These are phyloP conservation scores for Syritta pipiens DNA, from an alignment of 2,888 invertebrate genomes.

Conservation along the genomic window DNA sequence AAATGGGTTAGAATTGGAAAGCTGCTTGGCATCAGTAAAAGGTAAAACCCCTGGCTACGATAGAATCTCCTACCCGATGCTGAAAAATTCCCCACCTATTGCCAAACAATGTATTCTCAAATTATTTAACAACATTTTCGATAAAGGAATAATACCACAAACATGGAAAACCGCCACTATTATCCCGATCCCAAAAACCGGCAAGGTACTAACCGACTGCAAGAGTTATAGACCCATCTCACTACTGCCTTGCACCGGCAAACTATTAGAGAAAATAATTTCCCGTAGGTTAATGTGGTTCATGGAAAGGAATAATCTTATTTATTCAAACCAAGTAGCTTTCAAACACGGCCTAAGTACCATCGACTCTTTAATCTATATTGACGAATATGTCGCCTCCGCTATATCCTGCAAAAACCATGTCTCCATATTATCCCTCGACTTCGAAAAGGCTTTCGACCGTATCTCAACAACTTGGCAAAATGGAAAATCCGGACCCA, in stretches of 20 bases:
- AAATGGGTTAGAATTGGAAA: not conserved
- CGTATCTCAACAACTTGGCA: too few species aligned
- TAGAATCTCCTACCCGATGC: not conserved
- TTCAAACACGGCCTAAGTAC: not conserved
- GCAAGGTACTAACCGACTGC: not conserved
- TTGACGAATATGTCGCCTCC: too few species aligned
- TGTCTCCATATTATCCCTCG: too few species aligned
- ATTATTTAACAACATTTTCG: not conserved
- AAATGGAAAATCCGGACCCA: too few species aligned
- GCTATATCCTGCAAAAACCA: too few species aligned
- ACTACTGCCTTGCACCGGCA: not conserved
- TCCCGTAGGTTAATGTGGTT: not conserved
- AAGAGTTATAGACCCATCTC: not conserved
- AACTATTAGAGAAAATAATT: not conserved
- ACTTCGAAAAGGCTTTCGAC: too few species aligned
- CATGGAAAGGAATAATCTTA: not conserved
- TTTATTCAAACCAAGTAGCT: not conserved
- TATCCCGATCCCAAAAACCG: not conserved
- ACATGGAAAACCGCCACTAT: conserved; percentile 3
- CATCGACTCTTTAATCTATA: not conserved
- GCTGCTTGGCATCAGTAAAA: not conserved
- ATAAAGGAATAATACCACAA: not conserved
- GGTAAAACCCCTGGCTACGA: not conserved
- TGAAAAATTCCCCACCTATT: not conserved
- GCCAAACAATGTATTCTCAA: not conserved